Evolutionary conservation across 2,888 invertebrate species (phyloP).

Genomic region (Idaea aversata): DNA sequence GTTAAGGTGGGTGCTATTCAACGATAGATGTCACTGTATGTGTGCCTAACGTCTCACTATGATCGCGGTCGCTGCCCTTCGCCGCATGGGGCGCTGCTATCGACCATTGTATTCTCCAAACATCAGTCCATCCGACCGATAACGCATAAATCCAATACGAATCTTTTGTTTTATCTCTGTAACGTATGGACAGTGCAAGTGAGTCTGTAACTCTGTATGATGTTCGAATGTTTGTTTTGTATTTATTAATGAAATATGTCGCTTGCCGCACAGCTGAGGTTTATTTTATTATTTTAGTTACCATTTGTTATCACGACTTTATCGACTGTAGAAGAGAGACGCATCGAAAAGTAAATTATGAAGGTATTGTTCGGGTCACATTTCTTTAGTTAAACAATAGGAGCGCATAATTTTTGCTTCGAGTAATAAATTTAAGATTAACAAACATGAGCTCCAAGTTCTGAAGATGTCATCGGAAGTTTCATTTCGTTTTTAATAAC

Average conservation of each 20-base stretch:
- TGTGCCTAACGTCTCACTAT: slow-evolving; percentile 23
- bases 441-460: slow-evolving; percentile 48
- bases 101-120: slow-evolving; percentile 69
- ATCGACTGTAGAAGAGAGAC: slow-evolving; percentile 73
- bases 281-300: slow-evolving; percentile 80
- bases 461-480: slow-evolving; percentile 33
- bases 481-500: slow-evolving; percentile 68
- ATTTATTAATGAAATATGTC: slow-evolving; percentile 81
- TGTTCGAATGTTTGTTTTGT: slow-evolving; percentile 71
- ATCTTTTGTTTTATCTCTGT: slow-evolving; percentile 79
- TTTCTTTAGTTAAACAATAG: slow-evolving; percentile 71
- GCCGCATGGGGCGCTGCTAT: slow-evolving; percentile 78
- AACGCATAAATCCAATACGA: slow-evolving; percentile 76
- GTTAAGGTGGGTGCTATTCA: slow-evolving; percentile 52
- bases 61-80: slow-evolving; percentile 49
- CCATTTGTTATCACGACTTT: slow-evolving; percentile 80
- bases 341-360: slow-evolving; percentile 78
- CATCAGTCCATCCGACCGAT: slow-evolving; percentile 66
- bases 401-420: slow-evolving; percentile 67
- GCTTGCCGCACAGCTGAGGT: slow-evolving; percentile 63
- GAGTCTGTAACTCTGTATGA: slow-evolving; percentile 77
- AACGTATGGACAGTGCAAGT: slow-evolving; percentile 80
- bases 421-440: slow-evolving; percentile 72
- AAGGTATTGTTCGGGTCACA: slow-evolving; percentile 72
- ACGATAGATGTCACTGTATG: slow-evolving; percentile 68